Base-by-base conservation (phyloP, 2,888 invertebrate genomes). In the Dicyrtomina minuta region DNA sequence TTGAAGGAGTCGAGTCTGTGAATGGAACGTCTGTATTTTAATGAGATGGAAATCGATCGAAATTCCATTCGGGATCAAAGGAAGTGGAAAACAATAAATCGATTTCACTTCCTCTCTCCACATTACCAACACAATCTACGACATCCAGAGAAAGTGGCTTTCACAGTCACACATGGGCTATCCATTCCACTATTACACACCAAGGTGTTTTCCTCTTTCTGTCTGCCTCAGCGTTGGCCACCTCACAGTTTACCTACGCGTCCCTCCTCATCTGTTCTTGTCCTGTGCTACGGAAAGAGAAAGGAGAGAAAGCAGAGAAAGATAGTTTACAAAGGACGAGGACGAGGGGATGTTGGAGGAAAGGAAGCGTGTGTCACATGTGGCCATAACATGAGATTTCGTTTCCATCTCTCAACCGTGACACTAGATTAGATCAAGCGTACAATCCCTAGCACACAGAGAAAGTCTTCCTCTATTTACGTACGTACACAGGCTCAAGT, bases 41-140 rank as follows among this genome's bases (percentile, higher is more conserved):
- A 72, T 74, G 74, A 72, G 72, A 70, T 72, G 72, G 74, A 69
- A 72, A 72, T 72, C 71, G 72, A 74, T 74, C 71, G 71, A 67
- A 74, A 70, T 72, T 72, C 74, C 68, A 67, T 69, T 71, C 70
- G 46, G 71, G 68, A 61, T 61, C 43, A 61, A 61, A 61, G 46
- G 43, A 17, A 20, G 41, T 26, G 20, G 41, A 61, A 61, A 61
- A 61, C 61, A 61, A 46, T 61, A 61, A 61, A 61, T 61, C 61
- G 46, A 61, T 53, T 39, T 59, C 53, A n/a, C 22, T 61, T 49
- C 20, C 55, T 39, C 64, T 13, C 64, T 55, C 55, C 33, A 27
- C 39, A 56, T 26, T 22, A 39, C 64, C 46, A 12, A 26, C n/a
- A 26, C 58, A n/a, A 15, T 46, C 46, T 46, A 33, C 33, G 8